These are phyloP conservation scores for Oryctes rhinoceros DNA, from an alignment of 1,140 invertebrate species.

Conservation along the genomic window DNA sequence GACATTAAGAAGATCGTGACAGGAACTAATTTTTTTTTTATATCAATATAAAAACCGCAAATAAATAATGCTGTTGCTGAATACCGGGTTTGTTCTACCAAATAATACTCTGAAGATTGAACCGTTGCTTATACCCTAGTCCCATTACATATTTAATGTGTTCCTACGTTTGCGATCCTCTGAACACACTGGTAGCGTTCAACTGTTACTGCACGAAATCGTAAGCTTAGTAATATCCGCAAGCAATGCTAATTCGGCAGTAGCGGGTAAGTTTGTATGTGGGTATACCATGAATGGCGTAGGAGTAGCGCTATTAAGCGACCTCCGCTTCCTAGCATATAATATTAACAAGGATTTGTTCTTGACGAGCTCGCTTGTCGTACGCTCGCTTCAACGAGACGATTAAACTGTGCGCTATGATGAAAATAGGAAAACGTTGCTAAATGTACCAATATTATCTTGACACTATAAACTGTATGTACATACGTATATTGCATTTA, in stretches of 20 bases:
- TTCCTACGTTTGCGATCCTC: not conserved
- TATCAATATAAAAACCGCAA: too few species aligned
- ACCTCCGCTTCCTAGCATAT: not conserved
- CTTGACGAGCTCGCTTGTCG: not conserved
- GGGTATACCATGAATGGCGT: not conserved
- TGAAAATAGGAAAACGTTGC: too few species aligned
- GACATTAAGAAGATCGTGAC: too few species aligned
- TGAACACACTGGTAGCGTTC: not conserved
- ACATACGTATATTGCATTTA: too few species aligned
- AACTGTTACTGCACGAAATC: not conserved
- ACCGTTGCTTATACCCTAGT: not conserved
- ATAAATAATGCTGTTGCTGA: too few species aligned
- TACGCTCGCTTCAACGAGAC: not conserved
- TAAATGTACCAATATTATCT: too few species aligned
- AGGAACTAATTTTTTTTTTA: too few species aligned
- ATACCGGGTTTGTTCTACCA: too few species aligned
- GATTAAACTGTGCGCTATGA: not conserved
- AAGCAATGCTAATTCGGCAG: not conserved
- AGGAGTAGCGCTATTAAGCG: not conserved
- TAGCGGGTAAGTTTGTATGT: not conserved
- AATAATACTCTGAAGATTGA: not conserved
- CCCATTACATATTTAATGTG: not conserved
- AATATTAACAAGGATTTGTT: slow-evolving; percentile 16
- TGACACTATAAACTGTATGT: too few species aligned
- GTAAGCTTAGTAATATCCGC: not conserved